Conservation (phyloP, 2,113 vertebrate species). For the Brienomyrus longianalis region DNA sequence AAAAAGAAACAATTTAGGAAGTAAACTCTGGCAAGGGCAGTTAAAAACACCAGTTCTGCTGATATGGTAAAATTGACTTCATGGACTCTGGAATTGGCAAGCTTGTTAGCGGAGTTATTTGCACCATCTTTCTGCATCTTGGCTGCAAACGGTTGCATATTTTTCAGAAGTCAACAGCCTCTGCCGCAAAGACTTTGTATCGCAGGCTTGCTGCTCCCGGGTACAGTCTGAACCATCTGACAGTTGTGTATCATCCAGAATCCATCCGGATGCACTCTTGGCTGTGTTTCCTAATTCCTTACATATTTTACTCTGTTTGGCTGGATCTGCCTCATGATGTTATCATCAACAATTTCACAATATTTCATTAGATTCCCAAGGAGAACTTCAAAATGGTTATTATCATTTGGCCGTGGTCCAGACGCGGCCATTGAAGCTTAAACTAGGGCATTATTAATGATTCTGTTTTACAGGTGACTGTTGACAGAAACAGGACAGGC, state of each 20-base stretch:
- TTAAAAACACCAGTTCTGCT: neutral
- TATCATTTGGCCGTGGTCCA: neutral
- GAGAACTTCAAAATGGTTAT: neutral
- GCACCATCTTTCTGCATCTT: neutral
- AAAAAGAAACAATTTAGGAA: neutral
- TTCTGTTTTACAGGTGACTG: neutral
- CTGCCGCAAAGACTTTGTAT: neutral
- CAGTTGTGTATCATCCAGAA: neutral
- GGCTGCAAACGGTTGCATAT: neutral
- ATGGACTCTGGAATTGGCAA: neutral
- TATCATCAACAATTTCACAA: neutral
- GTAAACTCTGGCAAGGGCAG: neutral
- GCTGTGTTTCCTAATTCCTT: neutral
- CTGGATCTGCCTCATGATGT: neutral
- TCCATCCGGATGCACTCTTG: neutral
- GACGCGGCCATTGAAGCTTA: neutral
- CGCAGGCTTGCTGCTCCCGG: neutral
- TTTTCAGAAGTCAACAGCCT: neutral
- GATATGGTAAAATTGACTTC: neutral
- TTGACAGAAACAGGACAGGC: neutral
- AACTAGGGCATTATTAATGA: neutral
- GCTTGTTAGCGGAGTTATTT: neutral
- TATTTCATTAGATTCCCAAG: neutral
- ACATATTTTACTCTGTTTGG: neutral
- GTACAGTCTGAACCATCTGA: neutral